These are phyloP conservation scores for Physocephala rufipes DNA, from an alignment of 2,888 invertebrate species.

Conservation along the genomic window DNA sequence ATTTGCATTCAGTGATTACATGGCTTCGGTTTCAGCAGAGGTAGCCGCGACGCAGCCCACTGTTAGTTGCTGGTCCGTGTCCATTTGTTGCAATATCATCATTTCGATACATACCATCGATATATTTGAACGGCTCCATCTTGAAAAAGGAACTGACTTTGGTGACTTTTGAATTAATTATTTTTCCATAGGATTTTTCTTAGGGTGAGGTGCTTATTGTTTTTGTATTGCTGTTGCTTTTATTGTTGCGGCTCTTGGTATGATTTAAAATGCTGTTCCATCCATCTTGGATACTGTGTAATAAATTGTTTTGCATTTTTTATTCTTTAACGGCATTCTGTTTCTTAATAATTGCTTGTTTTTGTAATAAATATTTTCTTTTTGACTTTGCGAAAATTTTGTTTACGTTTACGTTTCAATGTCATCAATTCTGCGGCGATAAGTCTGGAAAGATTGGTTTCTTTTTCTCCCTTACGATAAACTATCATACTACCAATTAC, in stretches of 20 bases:
- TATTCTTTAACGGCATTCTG: slow-evolving; percentile 14
- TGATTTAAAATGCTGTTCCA: slow-evolving; percentile 30
- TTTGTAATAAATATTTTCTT: slow-evolving; percentile 12
- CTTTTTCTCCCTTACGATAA: not conserved
- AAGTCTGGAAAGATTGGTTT: not conserved
- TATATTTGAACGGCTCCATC: not conserved
- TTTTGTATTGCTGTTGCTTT: slow-evolving; percentile 10
- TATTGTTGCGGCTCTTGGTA: slow-evolving; percentile 17
- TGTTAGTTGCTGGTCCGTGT: not conserved
- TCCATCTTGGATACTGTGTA: not conserved
- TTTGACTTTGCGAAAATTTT: not conserved
- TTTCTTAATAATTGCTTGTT: slow-evolving; percentile 12
- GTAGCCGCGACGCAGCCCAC: not conserved
- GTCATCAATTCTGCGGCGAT: not conserved
- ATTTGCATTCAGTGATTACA: slow-evolving; percentile 57
- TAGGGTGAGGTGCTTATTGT: not conserved
- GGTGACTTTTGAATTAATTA: slow-evolving; percentile 30
- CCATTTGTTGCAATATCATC: not conserved
- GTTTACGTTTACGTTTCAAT: too few relatives aligned
- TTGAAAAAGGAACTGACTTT: slow-evolving; percentile 4
- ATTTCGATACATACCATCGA: not conserved
- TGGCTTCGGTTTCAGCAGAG: slow-evolving; percentile 40
- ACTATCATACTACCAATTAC: too few relatives aligned
- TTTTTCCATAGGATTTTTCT: slow-evolving; percentile 19
- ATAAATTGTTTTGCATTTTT: slow-evolving; percentile 16